Evolutionary conservation across 2,888 invertebrate genomes (phyloP).

Genomic region (Ferrisia virgata): DNA sequence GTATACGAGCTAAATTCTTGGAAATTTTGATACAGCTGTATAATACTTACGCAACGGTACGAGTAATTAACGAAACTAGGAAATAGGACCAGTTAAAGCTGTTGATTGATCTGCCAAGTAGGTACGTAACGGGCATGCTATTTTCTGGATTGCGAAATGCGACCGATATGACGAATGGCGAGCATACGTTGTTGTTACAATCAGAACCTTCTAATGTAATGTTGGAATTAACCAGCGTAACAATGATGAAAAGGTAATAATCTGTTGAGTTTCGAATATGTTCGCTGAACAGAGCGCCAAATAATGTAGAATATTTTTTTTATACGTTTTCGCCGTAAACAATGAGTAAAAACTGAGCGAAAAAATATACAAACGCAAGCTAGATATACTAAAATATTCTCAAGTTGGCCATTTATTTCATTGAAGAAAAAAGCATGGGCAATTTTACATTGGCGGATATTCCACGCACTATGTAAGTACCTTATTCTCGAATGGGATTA

Average conservation of each 20-base stretch:
- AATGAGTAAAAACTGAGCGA: not conserved
- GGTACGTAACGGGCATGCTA: too few relatives aligned
- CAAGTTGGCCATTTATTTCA: conserved; percentile 14
- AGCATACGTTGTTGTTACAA: not conserved
- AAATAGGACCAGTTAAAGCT: not conserved
- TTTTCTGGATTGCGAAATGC: too few relatives aligned
- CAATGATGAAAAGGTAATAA: not conserved
- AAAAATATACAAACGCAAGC: not conserved
- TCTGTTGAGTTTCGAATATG: not conserved
- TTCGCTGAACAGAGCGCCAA: not conserved
- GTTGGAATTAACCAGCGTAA: not conserved
- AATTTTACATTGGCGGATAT: not conserved
- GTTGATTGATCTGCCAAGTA: not conserved
- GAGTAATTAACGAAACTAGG: not conserved
- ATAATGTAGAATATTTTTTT: not conserved
- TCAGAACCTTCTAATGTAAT: not conserved
- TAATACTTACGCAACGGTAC: not conserved
- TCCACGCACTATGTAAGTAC: not conserved
- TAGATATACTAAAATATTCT: not conserved
- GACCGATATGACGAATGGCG: not conserved
- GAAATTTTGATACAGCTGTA: not conserved
- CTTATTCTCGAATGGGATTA: not conserved
- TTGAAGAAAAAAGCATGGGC: not conserved
- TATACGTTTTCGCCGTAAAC: not conserved
- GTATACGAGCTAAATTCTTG: not conserved